A percentile compares a stretch with the other conserved stretches of the same genome.
phyloP scores from a whole-genome alignment of 2,888 invertebrate genomes.

The Laothoe populi region DNA sequence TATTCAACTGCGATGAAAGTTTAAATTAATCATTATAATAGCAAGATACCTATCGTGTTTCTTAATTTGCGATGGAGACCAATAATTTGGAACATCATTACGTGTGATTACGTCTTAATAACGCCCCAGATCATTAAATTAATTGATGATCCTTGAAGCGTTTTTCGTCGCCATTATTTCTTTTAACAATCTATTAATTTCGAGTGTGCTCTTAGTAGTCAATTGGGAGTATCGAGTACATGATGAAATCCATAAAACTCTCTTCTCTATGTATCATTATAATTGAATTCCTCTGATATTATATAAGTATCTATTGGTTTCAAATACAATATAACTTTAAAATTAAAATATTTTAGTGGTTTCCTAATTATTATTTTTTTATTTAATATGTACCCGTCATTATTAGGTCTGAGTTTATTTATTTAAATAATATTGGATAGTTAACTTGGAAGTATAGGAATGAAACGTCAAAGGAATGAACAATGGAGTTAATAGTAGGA shows the following conservation, averaged over 20 bases:
- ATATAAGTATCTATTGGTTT: no score
- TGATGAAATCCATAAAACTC: not conserved
- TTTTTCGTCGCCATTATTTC: not conserved
- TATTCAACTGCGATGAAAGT: not conserved
- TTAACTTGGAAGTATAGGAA: not conserved
- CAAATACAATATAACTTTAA: no score
- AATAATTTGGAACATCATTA: conserved; percentile 20
- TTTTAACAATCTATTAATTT: conserved; percentile 1
- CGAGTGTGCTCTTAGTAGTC: not conserved
- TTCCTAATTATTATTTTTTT: no score
- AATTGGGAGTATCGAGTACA: not conserved
- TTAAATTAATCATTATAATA: conserved; percentile 24
- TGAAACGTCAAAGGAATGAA: not conserved
- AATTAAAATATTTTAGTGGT: no score
- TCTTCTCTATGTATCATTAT: not conserved
- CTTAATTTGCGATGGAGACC: conserved; percentile 28
- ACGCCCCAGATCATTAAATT: conserved; percentile 14
- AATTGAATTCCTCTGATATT: not conserved
- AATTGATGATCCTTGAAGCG: conserved; percentile 19
- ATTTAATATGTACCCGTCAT: no score
- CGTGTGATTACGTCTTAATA: conserved; percentile 17
- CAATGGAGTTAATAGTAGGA: no score
- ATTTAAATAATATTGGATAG: not conserved
- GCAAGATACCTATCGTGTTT: conserved; percentile 25
- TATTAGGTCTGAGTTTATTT: no score